These are phyloP conservation scores for Luffia ferchaultella DNA, from an alignment of 2,888 invertebrate species.

Conservation along the genomic window DNA sequence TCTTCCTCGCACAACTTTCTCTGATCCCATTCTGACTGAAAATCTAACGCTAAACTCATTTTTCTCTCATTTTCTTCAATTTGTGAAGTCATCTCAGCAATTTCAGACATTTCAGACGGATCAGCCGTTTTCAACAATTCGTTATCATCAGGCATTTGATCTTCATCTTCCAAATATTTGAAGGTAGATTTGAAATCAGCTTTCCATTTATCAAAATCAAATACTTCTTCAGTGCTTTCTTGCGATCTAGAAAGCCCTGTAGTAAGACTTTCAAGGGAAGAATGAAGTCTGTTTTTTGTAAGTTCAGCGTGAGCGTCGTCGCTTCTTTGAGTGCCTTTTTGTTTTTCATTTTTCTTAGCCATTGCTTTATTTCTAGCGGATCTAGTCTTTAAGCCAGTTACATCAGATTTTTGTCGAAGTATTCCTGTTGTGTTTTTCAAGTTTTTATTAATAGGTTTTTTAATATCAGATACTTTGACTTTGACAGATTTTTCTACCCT, in stretches of 20 bases:
- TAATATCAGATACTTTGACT: slow-evolving; percentile 21
- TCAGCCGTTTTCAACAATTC: slow-evolving; percentile 49
- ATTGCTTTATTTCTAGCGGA: slow-evolving; percentile 39
- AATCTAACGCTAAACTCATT: slow-evolving; percentile 69
- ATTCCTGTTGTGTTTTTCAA: slow-evolving; percentile 27
- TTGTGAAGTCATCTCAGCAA: slow-evolving; percentile 59
- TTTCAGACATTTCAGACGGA: slow-evolving; percentile 57
- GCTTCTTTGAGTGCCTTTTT: slow-evolving; percentile 28
- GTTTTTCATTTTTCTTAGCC: slow-evolving; percentile 36
- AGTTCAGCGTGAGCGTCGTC: slow-evolving; percentile 28
- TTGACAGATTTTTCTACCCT: slow-evolving; percentile 8
- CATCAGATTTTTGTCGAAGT: slow-evolving; percentile 68
- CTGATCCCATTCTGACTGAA: slow-evolving; percentile 76
- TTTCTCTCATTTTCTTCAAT: slow-evolving; percentile 63
- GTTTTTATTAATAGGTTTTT: slow-evolving; percentile 34
- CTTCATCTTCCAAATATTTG: slow-evolving; percentile 51
- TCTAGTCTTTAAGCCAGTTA: slow-evolving; percentile 64
- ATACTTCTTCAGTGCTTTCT: slow-evolving; percentile 46
- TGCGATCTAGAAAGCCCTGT: slow-evolving; percentile 48
- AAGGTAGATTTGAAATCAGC: slow-evolving; percentile 47
- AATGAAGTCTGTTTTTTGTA: slow-evolving; percentile 48
- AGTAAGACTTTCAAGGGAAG: slow-evolving; percentile 50
- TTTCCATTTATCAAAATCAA: slow-evolving; percentile 58
- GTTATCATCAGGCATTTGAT: slow-evolving; percentile 43
- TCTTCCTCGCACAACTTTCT: slow-evolving; percentile 80